Base-by-base conservation (phyloP, 2,113 vertebrate genomes). In the Salvator merianae region DNA sequence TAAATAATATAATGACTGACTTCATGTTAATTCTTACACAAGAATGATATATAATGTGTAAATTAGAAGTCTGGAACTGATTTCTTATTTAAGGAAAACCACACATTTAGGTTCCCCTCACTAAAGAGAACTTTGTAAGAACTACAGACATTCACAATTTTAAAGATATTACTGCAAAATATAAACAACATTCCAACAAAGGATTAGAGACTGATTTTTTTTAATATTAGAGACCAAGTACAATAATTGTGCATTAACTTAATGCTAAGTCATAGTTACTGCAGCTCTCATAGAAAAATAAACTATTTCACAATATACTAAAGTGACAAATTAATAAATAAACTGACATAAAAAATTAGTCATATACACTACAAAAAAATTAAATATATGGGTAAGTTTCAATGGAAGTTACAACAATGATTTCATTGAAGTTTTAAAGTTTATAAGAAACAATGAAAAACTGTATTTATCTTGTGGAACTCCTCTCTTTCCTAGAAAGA, bases 241-340 rank as follows among this genome's bases (percentile, higher is more conserved):
- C 90, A 93, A 92, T 90, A 84, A 91, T 87, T 89, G 82, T 91
- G 91, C 92, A 94, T 93, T 92, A 92, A 92, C 87, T 92, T 91
- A 93, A 94, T 93, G 88, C 92, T 89, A 92, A 91, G 91, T 93
- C 91, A 89, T 87, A 92, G 69, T 91, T 90, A 88, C 91, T 95
- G 93, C 90, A 93, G 84, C 86, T 94, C 90, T 95, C 93, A 94
- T 95, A 95, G 84, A 95, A 95, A 95, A 95, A 95, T 95, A 95
- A 90, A 95, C 91, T 85, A 90, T 95, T 90, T 94, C 89, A 72
- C 55, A 88, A 93, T 93, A 85, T 90, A 85, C 94, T 94, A 94
- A 93, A 94, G 90, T 93, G 91, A 91, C 91, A 93, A 92, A 94
- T 94, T 94, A 94, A 95, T 95, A 95, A 95, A 95, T 95, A 95